Base-by-base conservation (phyloP, 2,797 vertebrate species). In the Syngnathus rostellatus region DNA sequence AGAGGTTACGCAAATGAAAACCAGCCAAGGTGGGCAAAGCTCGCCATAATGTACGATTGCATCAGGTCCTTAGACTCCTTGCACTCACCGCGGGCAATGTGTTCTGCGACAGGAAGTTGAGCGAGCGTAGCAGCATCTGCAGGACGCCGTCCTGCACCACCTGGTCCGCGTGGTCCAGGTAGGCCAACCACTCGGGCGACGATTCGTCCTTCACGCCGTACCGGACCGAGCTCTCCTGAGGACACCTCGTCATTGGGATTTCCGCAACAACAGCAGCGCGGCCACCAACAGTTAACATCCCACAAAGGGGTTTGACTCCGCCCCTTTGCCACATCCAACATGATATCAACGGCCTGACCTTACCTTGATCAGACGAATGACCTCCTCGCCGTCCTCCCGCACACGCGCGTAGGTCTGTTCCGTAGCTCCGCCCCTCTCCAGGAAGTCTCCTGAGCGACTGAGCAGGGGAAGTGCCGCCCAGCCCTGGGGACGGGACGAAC, bases 41-140 rank as follows among this genome's bases (percentile, higher is more conserved):
- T 31, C 31, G 3, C 31, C 31, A 31, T 4, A 31, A 31, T 31
- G 3, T 31, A 31, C 3, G 31, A 31, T 31, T 4, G 3, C 31
- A 31, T 31, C 31, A 31, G 31, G 31, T 31, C 31, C 31, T 31
- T 31, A 3, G 3, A 31, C 31, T 31, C 31, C 31, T 31, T 45
- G 40, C n/a, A 3, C 12, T 25, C 40, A 62, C 60, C 41, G 21
- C 5, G 7, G 60, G 60, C 41, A 21, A 45, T 41, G 45, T 62
- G 60, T 62, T 62, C 40, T 62, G 21, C 8, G 60, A 43, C 60
- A 62, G 41, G n/a, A 62, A 62, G 41, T 31, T 43, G 21, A 62
- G 60, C 14, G 41, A 43, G 12, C 5, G 11, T 23, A 62, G 60
- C 2, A 62, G 21, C 60, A 62, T 43, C 12, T 45, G 60, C 6